Base-by-base conservation (phyloP, 1,140 invertebrate species). In the Phocides pigmalion region DNA sequence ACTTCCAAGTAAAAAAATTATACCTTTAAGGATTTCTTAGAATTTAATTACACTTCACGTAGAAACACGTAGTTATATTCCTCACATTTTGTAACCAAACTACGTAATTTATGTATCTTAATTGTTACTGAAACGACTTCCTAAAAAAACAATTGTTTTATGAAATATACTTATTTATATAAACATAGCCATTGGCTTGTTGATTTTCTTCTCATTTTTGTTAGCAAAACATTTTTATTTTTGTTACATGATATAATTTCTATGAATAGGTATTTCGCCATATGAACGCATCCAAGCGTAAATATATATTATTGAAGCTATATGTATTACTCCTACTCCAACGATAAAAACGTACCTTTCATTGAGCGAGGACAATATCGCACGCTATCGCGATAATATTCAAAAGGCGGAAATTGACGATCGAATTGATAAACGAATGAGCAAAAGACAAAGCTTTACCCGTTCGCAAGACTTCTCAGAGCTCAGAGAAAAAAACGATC, bases 401-500 rank as follows among this genome's bases (percentile, higher is more conserved):
- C 37, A 54, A 54, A 54, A 54, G 35, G 17, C 51, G 51, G 51
- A 54, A 41, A 54, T 54, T 54, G 51, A 54, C 19, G 51, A 54
- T 54, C 35, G 51, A 49, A 61, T 47, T 61, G 56, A 61, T 49
- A 61, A 47, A 37, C 28, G 20, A 61, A 49, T 61, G 44, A 61
- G 17, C 44, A 61, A 49, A 39, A 61, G 42, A 47, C 56, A 61
- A 59, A 32, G 41, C 54, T 11, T 19, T 61, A 35, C 44, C 39
- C 25, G 28, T 37, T 61, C 16, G 25, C 25, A 47, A 61, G 56
- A 47, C 56, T 49, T 61, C 41, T 61, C 32, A 16, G 12, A 32
- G 16, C 41, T 46, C 16, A 64, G 56, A 51, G 25, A 54, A 66
- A 53, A 46, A 62, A 73, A 66, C 64, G 69, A 70, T 72, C 62